Conservation (phyloP, 2,797 vertebrate genomes). For the Tadarida brasiliensis region DNA sequence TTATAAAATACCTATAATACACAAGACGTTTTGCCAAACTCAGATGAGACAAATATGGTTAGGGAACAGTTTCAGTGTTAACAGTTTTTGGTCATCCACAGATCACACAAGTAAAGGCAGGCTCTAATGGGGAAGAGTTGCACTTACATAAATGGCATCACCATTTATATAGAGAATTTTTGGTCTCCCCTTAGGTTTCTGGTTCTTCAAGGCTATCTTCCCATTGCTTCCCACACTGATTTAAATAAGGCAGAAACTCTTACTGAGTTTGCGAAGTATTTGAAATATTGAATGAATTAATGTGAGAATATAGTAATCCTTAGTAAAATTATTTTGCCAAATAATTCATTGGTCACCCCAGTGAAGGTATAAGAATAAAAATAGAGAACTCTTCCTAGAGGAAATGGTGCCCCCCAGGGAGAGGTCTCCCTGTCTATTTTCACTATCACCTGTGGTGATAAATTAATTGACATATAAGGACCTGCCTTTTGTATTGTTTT, state of each 20-base stretch:
- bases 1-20: conserved; percentile 13
- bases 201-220: neutral
- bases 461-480: neutral
- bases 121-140: neutral
- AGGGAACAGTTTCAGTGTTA: neutral
- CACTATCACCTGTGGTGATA: neutral
- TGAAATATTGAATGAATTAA: conserved; percentile 54
- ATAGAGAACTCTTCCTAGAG: neutral
- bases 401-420: neutral
- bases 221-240: neutral
- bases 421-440: neutral
- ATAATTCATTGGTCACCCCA: neutral
- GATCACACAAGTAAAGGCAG: conserved; percentile 11
- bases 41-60: neutral
- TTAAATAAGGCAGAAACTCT: neutral
- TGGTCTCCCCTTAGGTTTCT: neutral
- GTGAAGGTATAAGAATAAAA: neutral
- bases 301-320: neutral
- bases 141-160: neutral
- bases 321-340: conserved; percentile 22
- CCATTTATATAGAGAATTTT: conserved; percentile 15
- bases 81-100: conserved; percentile 20
- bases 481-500: conserved; percentile 45
- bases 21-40: neutral
- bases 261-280: conserved; percentile 11